Percentiles rank a stretch among this genome's conserved stretches.
phyloP scores from a whole-genome alignment of 2,797 vertebrate species.

The Catostomus latipinnis region DNA sequence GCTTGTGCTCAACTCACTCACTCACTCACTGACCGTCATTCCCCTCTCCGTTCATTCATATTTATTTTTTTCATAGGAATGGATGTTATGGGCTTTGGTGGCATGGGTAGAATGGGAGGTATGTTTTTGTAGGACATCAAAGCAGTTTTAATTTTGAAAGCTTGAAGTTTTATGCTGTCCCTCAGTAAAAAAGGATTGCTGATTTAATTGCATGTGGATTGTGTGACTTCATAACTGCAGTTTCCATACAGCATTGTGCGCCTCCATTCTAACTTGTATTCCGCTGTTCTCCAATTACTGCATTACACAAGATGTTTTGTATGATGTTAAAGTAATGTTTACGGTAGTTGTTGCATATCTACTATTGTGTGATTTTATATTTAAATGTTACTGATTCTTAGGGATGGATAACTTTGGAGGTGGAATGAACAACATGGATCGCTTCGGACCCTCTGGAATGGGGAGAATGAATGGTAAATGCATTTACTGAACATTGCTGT shows the following conservation, averaged over 20 bases:
- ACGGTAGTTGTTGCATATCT: too few species aligned
- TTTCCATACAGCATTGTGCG: background rate
- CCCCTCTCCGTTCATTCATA: constrained; percentile 24
- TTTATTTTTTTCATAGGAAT: constrained; percentile 80
- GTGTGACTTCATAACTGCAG: background rate
- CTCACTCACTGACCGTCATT: constrained; percentile 20
- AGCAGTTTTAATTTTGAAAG: background rate
- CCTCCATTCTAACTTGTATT: too few species aligned
- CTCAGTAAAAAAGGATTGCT: background rate
- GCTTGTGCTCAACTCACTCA: constrained; percentile 5
- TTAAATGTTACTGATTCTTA: constrained; percentile 60
- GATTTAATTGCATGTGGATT: background rate
- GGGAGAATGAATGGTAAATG: constrained; percentile 90
- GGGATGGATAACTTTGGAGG: constrained; percentile 93
- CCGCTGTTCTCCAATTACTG: too few species aligned
- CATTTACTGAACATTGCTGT: background rate
- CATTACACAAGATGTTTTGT: too few species aligned
- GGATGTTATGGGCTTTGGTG: constrained; percentile 94
- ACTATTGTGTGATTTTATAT: background rate
- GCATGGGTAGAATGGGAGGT: constrained; percentile 97
- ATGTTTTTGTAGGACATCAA: constrained; percentile 58
- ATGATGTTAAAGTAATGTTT: too few species aligned
- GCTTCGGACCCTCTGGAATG: constrained; percentile 91
- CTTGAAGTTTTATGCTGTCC: background rate
- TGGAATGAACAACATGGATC: constrained; percentile 89